Percentiles rank a stretch among this genome's conserved stretches.
Evolutionary conservation across 1,140 invertebrate genomes (phyloP).

Genomic region (Zaprionus tsacasi): DNA sequence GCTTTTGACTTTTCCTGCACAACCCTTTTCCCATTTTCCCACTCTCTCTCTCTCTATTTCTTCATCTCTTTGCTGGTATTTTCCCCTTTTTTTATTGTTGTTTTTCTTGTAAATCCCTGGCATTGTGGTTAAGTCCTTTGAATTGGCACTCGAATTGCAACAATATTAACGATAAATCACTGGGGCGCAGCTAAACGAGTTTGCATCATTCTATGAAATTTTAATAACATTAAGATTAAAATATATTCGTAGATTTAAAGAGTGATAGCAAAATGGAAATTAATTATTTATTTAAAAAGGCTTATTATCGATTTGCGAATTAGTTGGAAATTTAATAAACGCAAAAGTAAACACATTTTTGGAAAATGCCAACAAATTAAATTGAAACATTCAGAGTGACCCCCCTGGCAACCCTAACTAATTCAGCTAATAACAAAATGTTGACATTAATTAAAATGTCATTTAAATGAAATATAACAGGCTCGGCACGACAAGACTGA

Average conservation of each 20-base stretch:
- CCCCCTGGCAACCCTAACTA: not conserved
- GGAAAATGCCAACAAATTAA: not conserved
- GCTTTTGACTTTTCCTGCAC: slow-evolving; percentile 35
- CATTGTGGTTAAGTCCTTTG: slow-evolving; percentile 35
- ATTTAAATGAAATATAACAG: slow-evolving; percentile 82
- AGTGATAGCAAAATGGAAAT: not conserved
- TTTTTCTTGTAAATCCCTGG: slow-evolving; percentile 2
- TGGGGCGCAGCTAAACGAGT: slow-evolving; percentile 1
- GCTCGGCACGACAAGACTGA: slow-evolving; percentile 35
- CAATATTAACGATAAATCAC: slow-evolving; percentile 30
- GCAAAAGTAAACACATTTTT: slow-evolving; percentile 9
- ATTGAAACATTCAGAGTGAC: not conserved
- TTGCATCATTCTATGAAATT: slow-evolving; percentile 1
- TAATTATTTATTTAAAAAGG: not conserved
- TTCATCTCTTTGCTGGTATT: slow-evolving; percentile 18
- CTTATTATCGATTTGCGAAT: not conserved
- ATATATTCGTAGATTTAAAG: not conserved
- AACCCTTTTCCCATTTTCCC: slow-evolving; percentile 17
- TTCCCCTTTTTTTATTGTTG: not conserved
- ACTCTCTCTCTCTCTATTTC: not conserved
- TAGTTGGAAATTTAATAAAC: not conserved
- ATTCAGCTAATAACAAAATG: slow-evolving; percentile 56
- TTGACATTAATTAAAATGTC: slow-evolving; percentile 83
- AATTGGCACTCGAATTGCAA: slow-evolving; percentile 24
- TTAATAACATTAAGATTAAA: not conserved